Evolutionary conservation across 2,888 invertebrate genomes (phyloP), one percentile per base, ranked within the genome.

Genomic region (Petrolisthes manimaculis): DNA sequence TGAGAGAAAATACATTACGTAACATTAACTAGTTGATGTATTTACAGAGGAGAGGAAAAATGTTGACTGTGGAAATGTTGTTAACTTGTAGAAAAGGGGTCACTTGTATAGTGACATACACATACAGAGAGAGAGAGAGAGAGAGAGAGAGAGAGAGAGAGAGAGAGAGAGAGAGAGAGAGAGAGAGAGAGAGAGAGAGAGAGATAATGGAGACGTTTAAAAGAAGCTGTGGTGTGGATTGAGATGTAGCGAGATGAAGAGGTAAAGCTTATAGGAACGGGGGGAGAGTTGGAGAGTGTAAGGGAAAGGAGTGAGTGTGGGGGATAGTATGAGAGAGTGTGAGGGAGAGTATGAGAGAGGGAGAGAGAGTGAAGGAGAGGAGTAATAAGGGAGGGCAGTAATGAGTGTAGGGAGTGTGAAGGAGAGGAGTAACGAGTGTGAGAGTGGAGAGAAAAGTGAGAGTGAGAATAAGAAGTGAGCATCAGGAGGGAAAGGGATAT

Each of bases 131-230:
- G n/a, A n/a, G n/a, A n/a, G n/a, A n/a, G n/a, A 53, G 53, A 69
- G n/a, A 51, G 54, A 81, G 24, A n/a, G n/a, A 67, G 69, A 69
- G 69, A 83, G 74, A 54, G 75, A 69, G 51, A 55, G 83, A 74
- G 75, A 75, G 51, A 74, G 71, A 83, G 83, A 9, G 69, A 71
- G n/a, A 71, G 69, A 69, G 69, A 83, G 69, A 53, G 83, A 83
- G 71, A 69, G 24, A 61, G 37, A n/a, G n/a, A n/a, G n/a, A n/a
- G n/a, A n/a, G n/a, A n/a, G n/a, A n/a, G n/a, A n/a, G n/a, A n/a
- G n/a, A 82, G 82, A 61, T 80, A 24, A n/a, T 80, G 80, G 56
- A 61, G 55, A 81, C 21, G n/a, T n/a, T n/a, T n/a, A n/a, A 56
- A 21, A 37, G 12, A 67, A 37, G 21, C 79, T 12, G 51, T 53